Evolutionary conservation across 2,888 invertebrate genomes (phyloP).

Genomic region (Priocnemis perturbator): DNA sequence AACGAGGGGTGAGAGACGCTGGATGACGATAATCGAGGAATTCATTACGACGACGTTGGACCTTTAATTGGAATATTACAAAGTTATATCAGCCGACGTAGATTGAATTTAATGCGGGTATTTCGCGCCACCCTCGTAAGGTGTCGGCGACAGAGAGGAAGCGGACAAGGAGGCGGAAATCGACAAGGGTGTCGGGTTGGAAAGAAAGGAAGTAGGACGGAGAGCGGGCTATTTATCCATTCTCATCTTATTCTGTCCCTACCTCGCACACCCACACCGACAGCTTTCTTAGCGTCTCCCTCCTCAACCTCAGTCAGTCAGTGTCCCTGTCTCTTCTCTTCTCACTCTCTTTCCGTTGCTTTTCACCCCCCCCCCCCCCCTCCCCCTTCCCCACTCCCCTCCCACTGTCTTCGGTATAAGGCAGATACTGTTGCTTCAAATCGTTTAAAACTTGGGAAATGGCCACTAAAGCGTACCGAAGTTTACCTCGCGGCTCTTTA

Average conservation of each 20-base stretch:
- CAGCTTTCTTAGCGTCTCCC: too few species aligned
- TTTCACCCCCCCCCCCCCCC: not conserved
- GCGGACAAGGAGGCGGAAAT: not conserved
- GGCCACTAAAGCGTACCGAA: slow-evolving; percentile 31
- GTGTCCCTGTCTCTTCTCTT: too few species aligned
- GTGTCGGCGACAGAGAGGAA: not conserved
- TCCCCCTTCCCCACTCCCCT: not conserved
- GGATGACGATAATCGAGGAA: slow-evolving; percentile 27
- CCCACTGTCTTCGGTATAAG: not conserved
- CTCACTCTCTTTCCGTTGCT: not conserved
- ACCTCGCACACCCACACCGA: too few species aligned
- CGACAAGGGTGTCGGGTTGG: not conserved
- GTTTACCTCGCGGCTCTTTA: slow-evolving; percentile 38
- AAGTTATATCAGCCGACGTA: slow-evolving; percentile 41
- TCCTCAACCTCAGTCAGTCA: too few species aligned
- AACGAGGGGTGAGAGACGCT: not conserved
- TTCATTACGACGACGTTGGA: slow-evolving; percentile 35
- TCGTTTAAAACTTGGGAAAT: slow-evolving; percentile 55
- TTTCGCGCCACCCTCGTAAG: slow-evolving; percentile 24
- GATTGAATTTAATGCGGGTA: slow-evolving; percentile 43
- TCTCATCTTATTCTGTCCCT: too few species aligned
- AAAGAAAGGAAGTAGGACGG: slow-evolving; percentile 1
- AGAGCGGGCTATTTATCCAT: not conserved
- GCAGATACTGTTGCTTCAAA: slow-evolving; percentile 23
- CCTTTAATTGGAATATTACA: slow-evolving; percentile 43